These are phyloP conservation scores for Sarcophaga bullata DNA, from an alignment of 1,140 invertebrate species.

Conservation along the genomic window DNA sequence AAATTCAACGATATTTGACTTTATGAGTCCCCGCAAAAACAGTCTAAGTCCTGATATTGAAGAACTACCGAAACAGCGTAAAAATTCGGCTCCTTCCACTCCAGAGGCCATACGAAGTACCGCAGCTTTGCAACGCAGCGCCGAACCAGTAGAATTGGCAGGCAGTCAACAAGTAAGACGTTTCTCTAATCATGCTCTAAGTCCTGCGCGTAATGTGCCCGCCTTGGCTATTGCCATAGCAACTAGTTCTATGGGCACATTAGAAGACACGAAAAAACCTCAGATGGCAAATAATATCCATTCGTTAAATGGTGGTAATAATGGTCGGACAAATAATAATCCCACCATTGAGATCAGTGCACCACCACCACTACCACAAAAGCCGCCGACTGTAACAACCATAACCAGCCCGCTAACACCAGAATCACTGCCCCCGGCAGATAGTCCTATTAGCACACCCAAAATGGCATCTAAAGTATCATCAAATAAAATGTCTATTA, in stretches of 20 bases:
- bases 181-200: constrained; percentile 53
- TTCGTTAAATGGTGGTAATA: background rate
- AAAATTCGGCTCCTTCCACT: constrained; percentile 57
- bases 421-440: constrained; percentile 11
- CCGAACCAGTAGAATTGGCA: constrained; percentile 57
- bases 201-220: constrained; percentile 60
- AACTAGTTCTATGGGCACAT: constrained; percentile 48
- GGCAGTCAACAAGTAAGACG: constrained; percentile 60
- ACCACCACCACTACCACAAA: constrained; percentile 46
- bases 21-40: constrained; percentile 43
- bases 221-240: constrained; percentile 58
- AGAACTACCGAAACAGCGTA: background rate
- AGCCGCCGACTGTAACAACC: constrained; percentile 23
- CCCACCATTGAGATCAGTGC: constrained; percentile 61
- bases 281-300: background rate
- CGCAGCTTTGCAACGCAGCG: constrained; percentile 55
- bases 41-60: constrained; percentile 47
- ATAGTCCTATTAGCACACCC: background rate
- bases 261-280: background rate
- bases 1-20: constrained; percentile 3
- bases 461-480: constrained; percentile 11
- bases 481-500: constrained; percentile 43
- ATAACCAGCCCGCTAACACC: constrained; percentile 30
- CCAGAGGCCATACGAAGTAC: constrained; percentile 54
- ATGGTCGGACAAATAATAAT: constrained; percentile 49